phyloP scores from a whole-genome alignment of 2,888 invertebrate species.

The Seira sanloemensis region DNA sequence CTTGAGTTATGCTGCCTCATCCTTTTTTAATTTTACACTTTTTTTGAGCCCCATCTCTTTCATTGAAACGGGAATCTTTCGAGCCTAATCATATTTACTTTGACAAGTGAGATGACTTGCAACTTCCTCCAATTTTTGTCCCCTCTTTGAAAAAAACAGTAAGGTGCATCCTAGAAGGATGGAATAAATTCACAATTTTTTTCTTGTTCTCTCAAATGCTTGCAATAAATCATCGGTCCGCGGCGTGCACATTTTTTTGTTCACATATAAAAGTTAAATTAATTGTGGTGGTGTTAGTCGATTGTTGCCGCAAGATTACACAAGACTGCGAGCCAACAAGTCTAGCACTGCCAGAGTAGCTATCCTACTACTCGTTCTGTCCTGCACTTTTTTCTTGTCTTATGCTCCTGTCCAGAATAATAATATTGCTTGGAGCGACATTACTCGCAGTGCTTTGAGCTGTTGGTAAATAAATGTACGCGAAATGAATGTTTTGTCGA shows the following conservation, averaged over 20 bases:
- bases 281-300: not conserved
- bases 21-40: not conserved
- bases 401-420: not conserved
- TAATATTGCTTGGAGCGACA: conserved; percentile 34
- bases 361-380: not conserved
- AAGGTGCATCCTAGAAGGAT: not conserved
- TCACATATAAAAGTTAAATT: not conserved
- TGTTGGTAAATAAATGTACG: not conserved
- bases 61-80: not conserved
- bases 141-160: not conserved
- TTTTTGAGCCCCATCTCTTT: no score
- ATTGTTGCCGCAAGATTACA: conserved; percentile 13
- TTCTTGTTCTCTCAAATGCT: not conserved
- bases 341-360: conserved; percentile 21
- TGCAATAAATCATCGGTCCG: not conserved
- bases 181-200: not conserved
- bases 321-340: conserved; percentile 35
- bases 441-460: no score
- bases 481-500: not conserved
- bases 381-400: not conserved
- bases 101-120: not conserved
- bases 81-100: not conserved
- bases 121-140: conserved; percentile 4
- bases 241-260: not conserved
- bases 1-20: not conserved